Conservation (phyloP, 2,113 vertebrate species). For the Paralichthys olivaceus region DNA sequence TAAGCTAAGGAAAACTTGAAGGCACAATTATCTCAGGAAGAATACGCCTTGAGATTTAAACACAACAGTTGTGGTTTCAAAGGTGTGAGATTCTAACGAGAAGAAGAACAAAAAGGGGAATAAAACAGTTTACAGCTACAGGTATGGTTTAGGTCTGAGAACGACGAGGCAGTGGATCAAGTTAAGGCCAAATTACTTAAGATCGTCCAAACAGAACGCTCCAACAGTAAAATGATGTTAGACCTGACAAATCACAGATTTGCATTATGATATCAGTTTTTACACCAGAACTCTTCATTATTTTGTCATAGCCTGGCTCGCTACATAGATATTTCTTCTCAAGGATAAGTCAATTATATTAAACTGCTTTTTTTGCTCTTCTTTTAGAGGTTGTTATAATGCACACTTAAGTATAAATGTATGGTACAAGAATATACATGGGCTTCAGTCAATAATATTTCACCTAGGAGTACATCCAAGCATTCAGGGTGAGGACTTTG, state of each 20-base stretch:
- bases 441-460: constrained; percentile 78
- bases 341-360: constrained; percentile 78
- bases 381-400: constrained; percentile 79
- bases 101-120: constrained; percentile 8
- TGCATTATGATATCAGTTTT: constrained; percentile 57
- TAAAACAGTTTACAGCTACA: constrained; percentile 48
- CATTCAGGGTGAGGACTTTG: constrained; percentile 84
- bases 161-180: constrained; percentile 80
- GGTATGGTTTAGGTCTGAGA: constrained; percentile 59
- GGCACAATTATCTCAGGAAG: constrained; percentile 81
- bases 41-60: constrained; percentile 56
- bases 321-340: constrained; percentile 65
- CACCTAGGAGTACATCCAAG: constrained; percentile 82
- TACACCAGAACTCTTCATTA: constrained; percentile 55
- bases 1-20: constrained; percentile 76
- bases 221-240: constrained; percentile 63
- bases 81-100: constrained; percentile 5
- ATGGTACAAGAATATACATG: constrained; percentile 86
- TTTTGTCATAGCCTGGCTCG: constrained; percentile 62
- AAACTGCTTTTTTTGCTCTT: constrained; percentile 72
- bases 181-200: constrained; percentile 78
- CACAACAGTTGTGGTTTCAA: constrained; percentile 50
- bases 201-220: constrained; percentile 60
- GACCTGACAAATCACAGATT: constrained; percentile 67
- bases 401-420: constrained; percentile 83